Evolutionary conservation across 2,113 vertebrate genomes (phyloP), one percentile per base, ranked within the genome.

Genomic region (Scomber japonicus): DNA sequence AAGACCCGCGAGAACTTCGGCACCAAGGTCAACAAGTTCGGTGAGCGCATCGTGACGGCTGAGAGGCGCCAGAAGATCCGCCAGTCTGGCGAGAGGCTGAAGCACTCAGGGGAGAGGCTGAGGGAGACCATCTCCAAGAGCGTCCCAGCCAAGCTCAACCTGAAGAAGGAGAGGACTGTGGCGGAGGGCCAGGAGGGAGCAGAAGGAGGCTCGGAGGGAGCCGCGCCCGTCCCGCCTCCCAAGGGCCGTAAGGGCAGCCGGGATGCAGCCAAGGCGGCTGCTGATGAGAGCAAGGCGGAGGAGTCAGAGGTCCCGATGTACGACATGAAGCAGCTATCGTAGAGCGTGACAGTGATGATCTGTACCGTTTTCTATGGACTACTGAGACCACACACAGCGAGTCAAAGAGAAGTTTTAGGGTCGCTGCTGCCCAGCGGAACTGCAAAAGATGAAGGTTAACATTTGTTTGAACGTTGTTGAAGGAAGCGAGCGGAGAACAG

Each of bases 1-100:
- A 99, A 98, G 94, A 99, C 97, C 2, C 97, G 95, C 16, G 97
- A 98, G 86, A 97, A 95, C 93, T 94, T 99, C 75, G 97, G 97
- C 81, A 97, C 94, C 84, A 98, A 95, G 86, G 97, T 99, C 83
- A 95, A 95, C 88, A 96, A 96, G 88, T 88, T 99, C 8, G 96
- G 96, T 4, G 97, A 97, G 53, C 97, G 97, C 84, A 98, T 99
- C 56, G 98, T 99, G 70, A 96, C 97, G 1, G 95, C 97, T 0
- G 97, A 99, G 86, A 94, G 97, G 57, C 96, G 97, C 62, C 97
- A 99, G 86, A 97, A 97, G 92, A 96, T 99, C 71, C 95, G 97
- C 49, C 97, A 97, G 91, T 98, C 97, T 0, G 97, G 97, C 1
- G 97, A 98, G 82, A 93, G 96, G 73, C 86, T 98, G 67, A 96